phyloP scores from a whole-genome alignment of 2,888 invertebrate genomes.

The Mythimna impura region DNA sequence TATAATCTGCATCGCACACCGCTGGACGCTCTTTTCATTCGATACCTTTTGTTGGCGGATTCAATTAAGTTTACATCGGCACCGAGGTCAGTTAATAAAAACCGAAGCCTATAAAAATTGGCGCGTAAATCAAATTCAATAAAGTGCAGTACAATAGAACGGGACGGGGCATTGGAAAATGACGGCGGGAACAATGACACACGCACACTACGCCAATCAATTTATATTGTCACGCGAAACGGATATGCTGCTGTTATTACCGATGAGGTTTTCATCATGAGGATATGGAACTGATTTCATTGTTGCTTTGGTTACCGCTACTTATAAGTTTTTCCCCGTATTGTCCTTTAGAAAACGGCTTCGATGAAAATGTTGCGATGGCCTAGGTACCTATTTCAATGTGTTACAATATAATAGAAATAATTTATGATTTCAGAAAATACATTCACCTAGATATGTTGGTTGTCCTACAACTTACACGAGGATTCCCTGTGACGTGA shows the following conservation, averaged over 20 bases:
- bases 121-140: slow-evolving; percentile 90
- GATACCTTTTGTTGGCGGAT: slow-evolving; percentile 89
- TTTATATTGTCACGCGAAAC: slow-evolving; percentile 54
- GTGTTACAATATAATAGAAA: not conserved
- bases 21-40: slow-evolving; percentile 89
- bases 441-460: too few species aligned
- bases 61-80: slow-evolving; percentile 90
- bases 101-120: slow-evolving; percentile 89
- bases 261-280: slow-evolving; percentile 52
- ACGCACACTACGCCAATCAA: slow-evolving; percentile 53
- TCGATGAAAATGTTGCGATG: not conserved
- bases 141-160: slow-evolving; percentile 86
- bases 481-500: too few species aligned
- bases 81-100: slow-evolving; percentile 90
- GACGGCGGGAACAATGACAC: slow-evolving; percentile 79
- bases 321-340: not conserved
- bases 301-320: slow-evolving; percentile 14
- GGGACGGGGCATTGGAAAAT: slow-evolving; percentile 80
- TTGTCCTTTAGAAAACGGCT: not conserved
- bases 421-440: too few species aligned
- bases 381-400: not conserved
- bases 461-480: too few species aligned
- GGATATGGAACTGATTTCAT: slow-evolving; percentile 32
- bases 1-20: slow-evolving; percentile 90
- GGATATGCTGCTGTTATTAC: slow-evolving; percentile 55